phyloP scores from a whole-genome alignment of 2,113 vertebrate genomes.

The Crotalus helleri region DNA sequence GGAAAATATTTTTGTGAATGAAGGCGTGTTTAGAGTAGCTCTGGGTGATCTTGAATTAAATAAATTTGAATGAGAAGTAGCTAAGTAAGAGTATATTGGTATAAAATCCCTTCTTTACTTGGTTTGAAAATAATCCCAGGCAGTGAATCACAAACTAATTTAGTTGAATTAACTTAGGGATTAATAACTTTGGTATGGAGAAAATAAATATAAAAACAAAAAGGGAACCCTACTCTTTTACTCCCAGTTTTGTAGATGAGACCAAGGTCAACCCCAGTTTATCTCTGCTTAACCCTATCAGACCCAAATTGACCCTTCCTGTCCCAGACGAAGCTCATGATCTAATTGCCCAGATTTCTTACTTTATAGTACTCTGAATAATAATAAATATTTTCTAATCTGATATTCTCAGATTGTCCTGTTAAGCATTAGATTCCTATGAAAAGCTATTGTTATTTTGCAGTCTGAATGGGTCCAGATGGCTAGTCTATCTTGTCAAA shows the following conservation, averaged over 20 bases:
- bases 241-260: neutral
- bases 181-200: neutral
- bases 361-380: neutral
- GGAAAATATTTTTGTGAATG: neutral
- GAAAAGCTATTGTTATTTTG: constrained; percentile 19
- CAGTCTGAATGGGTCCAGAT: constrained; percentile 10
- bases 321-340: neutral
- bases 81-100: neutral
- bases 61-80: neutral
- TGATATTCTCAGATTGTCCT: constrained; percentile 3
- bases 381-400: constrained; percentile 5
- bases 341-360: neutral
- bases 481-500: neutral
- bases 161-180: neutral
- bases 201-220: neutral
- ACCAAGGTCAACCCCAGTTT: neutral
- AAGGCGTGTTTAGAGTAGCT: neutral
- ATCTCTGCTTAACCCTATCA: neutral
- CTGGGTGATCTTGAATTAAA: neutral
- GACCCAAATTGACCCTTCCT: neutral
- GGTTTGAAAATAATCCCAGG: neutral
- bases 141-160: neutral
- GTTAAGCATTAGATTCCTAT: constrained; percentile 3
- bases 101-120: neutral
- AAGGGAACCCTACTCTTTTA: neutral